A percentile compares a stretch with the other conserved stretches of the same genome.
phyloP scores from a whole-genome alignment of 2,888 invertebrate genomes.

The Doris montereyensis region DNA sequence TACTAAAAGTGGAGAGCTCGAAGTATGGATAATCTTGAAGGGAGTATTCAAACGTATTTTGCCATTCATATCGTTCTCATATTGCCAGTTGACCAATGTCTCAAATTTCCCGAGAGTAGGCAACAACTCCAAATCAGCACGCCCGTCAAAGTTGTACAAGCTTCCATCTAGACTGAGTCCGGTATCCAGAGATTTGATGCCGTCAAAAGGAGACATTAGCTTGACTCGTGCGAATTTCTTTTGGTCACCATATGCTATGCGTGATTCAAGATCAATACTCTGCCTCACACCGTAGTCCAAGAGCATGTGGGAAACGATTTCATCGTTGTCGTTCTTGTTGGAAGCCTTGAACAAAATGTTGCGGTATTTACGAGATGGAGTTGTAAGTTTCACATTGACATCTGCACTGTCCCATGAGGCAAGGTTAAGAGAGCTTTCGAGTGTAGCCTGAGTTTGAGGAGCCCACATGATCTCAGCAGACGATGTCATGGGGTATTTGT shows the following conservation, averaged over 20 bases:
- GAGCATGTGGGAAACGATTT: slow-evolving; percentile 32
- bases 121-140: slow-evolving; percentile 45
- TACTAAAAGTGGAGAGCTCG: slow-evolving; percentile 43
- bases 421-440: slow-evolving; percentile 47
- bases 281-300: slow-evolving; percentile 41
- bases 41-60: slow-evolving; percentile 50
- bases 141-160: slow-evolving; percentile 35
- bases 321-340: slow-evolving; percentile 39
- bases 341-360: slow-evolving; percentile 37
- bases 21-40: slow-evolving; percentile 45
- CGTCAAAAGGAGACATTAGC: slow-evolving; percentile 38
- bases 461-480: slow-evolving; percentile 43
- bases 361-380: slow-evolving; percentile 35
- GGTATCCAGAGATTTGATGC: slow-evolving; percentile 36
- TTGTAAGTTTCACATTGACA: slow-evolving; percentile 39
- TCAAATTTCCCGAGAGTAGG: slow-evolving; percentile 46
- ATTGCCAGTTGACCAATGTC: slow-evolving; percentile 41
- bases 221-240: slow-evolving; percentile 32
- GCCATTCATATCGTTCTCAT: slow-evolving; percentile 39
- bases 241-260: background rate
- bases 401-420: slow-evolving; percentile 32
- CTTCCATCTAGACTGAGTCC: slow-evolving; percentile 32
- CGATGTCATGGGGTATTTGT: slow-evolving; percentile 45
- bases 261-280: slow-evolving; percentile 12
- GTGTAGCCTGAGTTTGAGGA: slow-evolving; percentile 38